phyloP scores from a whole-genome alignment of 2,888 invertebrate genomes.

The Beris morrisii region DNA sequence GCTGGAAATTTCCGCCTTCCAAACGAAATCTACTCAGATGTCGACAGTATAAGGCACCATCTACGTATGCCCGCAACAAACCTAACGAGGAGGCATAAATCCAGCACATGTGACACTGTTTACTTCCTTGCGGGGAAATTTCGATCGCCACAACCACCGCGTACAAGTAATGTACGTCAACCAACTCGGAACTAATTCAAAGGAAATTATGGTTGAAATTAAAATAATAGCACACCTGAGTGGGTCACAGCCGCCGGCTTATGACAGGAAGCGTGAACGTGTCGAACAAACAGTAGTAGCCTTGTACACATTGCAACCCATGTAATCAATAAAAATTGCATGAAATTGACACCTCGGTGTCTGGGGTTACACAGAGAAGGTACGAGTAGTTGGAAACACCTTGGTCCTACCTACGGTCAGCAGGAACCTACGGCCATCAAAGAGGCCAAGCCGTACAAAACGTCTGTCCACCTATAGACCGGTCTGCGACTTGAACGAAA shows the following conservation, averaged over 20 bases:
- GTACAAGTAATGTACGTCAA: no score
- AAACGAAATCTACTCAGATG: slow-evolving; percentile 24
- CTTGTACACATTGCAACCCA: background rate
- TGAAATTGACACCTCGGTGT: slow-evolving; percentile 37
- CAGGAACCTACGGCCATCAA: no score
- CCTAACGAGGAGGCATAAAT: background rate
- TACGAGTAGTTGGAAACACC: no score
- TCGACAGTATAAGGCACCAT: background rate
- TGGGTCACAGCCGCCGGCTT: background rate
- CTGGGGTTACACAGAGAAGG: background rate
- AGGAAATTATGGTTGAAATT: slow-evolving; percentile 38
- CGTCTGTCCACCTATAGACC: no score
- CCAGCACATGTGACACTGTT: background rate
- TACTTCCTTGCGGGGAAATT: background rate
- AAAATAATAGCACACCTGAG: slow-evolving; percentile 33
- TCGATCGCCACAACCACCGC: background rate
- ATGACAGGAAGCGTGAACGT: slow-evolving; percentile 35
- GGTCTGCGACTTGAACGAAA: no score
- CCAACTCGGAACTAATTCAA: slow-evolving; percentile 22
- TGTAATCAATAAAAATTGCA: slow-evolving; percentile 39
- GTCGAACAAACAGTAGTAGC: slow-evolving; percentile 13
- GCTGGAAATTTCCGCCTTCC: slow-evolving; percentile 30
- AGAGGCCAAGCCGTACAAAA: no score
- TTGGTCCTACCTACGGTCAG: no score
- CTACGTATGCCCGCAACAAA: background rate